Conservation (phyloP, 1,140 invertebrate species). For the Platyura marginata region DNA sequence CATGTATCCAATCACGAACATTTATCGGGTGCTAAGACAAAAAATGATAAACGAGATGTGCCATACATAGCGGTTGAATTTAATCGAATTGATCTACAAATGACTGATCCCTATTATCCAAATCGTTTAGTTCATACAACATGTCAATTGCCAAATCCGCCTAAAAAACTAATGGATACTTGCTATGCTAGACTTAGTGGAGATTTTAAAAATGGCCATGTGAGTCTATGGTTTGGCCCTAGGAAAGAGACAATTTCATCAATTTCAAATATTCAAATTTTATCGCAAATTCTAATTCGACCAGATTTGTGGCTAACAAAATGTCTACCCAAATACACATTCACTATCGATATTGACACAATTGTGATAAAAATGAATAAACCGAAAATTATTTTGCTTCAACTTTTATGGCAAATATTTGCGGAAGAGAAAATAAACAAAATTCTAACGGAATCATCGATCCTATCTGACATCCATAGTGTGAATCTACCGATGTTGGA, state of each 20-base stretch:
- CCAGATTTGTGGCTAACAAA: not conserved
- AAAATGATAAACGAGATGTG: not conserved
- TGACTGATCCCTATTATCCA: conserved; percentile 23
- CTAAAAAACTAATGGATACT: conserved; percentile 25
- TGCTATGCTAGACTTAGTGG: no score
- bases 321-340: not conserved
- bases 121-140: conserved; percentile 26
- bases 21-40: not conserved
- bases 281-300: no score
- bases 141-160: conserved; percentile 27
- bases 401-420: not conserved
- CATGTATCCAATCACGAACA: conserved; percentile 33
- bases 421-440: not conserved
- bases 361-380: not conserved
- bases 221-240: not conserved
- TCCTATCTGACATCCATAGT: not conserved
- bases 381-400: not conserved
- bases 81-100: conserved; percentile 16
- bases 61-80: conserved; percentile 12
- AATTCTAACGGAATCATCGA: not conserved
- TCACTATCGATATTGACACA: not conserved
- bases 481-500: not conserved
- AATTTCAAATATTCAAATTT: no score
- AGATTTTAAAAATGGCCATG: no score
- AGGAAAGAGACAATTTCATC: no score